These are phyloP conservation scores for Sinonovacula constricta DNA, from an alignment of 1,140 invertebrate genomes.

Conservation along the genomic window DNA sequence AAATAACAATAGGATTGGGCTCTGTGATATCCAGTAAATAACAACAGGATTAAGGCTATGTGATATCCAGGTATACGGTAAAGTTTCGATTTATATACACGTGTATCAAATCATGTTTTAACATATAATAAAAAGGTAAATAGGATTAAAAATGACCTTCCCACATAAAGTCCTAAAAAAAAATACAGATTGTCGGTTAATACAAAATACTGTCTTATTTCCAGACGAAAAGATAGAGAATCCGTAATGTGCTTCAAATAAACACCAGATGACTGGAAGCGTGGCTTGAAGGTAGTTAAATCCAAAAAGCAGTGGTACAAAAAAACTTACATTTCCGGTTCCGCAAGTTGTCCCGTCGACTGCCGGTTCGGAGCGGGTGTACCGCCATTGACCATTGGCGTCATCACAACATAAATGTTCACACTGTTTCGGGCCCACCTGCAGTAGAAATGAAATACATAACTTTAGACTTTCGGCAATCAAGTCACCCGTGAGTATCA, in stretches of 20 bases:
- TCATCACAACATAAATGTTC: constrained; percentile 67
- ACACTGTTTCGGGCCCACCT: constrained; percentile 62
- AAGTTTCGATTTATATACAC: too few relatives aligned
- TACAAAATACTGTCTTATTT: neutral
- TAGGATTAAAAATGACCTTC: neutral
- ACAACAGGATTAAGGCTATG: too few relatives aligned
- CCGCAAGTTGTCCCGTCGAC: constrained; percentile 65
- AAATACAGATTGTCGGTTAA: neutral
- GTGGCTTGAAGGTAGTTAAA: neutral
- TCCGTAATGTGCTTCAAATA: neutral
- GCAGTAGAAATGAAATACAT: neutral
- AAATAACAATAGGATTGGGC: too few relatives aligned
- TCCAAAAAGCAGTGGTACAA: neutral
- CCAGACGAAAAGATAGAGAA: too few relatives aligned
- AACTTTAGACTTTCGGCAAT: too few relatives aligned
- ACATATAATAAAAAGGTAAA: too few relatives aligned
- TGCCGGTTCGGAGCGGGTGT: constrained; percentile 65
- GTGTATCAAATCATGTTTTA: too few relatives aligned
- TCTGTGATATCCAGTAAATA: too few relatives aligned
- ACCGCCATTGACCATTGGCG: constrained; percentile 62
- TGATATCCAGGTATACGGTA: too few relatives aligned
- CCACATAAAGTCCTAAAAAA: neutral
- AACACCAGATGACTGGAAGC: neutral
- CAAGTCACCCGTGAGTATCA: neutral
- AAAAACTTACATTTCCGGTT: constrained; percentile 50